Percentiles rank a stretch among this genome's conserved stretches.
These are phyloP conservation scores for Ceratoteleas bidentatus DNA, from an alignment of 1,140 invertebrate genomes.

Conservation along the genomic window DNA sequence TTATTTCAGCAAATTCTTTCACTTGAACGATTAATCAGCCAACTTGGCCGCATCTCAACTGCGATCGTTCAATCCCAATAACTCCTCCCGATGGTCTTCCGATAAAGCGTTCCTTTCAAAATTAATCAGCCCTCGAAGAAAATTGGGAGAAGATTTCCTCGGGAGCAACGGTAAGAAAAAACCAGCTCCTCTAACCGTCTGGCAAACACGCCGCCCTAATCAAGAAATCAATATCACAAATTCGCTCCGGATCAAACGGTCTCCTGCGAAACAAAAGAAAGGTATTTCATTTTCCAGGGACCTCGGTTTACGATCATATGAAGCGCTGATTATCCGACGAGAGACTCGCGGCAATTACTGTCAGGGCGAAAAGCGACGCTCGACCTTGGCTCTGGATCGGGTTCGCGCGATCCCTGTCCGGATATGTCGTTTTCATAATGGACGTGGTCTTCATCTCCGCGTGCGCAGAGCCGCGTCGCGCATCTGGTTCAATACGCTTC, in stretches of 20 bases:
- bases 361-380: constrained; percentile 29
- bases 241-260: constrained; percentile 17
- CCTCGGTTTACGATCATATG: constrained; percentile 49
- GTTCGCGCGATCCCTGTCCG: constrained; percentile 57
- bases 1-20: neutral
- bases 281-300: constrained; percentile 37
- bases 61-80: too few species aligned
- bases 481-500: constrained; percentile 78
- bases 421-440: constrained; percentile 62
- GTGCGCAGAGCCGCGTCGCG: constrained; percentile 73
- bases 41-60: too few species aligned
- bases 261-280: constrained; percentile 35
- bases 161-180: constrained; percentile 3
- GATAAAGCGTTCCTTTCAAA: neutral
- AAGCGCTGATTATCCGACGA: constrained; percentile 48
- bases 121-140: neutral
- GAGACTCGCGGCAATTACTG: constrained; percentile 41
- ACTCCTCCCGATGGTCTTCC: too few species aligned
- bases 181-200: neutral
- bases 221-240: constrained; percentile 56
- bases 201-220: constrained; percentile 21
- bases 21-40: neutral
- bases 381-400: constrained; percentile 60
- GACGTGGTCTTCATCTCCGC: constrained; percentile 68
- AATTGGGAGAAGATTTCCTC: constrained; percentile 7